phyloP scores from a whole-genome alignment of 2,113 vertebrate species.

The Xenopus laevis region DNA sequence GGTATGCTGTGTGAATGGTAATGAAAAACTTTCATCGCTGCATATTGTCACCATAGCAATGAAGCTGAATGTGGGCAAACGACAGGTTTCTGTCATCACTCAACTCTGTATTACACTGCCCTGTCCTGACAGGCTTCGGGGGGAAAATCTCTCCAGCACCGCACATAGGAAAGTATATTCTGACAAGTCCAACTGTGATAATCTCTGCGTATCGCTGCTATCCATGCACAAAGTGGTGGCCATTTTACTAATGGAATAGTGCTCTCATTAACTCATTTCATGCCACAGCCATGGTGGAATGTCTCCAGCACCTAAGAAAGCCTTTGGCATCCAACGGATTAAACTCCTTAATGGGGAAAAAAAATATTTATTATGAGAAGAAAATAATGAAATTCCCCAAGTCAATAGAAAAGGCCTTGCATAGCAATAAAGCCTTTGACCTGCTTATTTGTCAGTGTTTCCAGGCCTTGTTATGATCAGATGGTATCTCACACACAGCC shows the following conservation, averaged over 20 bases:
- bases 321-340: not conserved
- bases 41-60: conserved; percentile 54
- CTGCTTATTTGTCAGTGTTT: conserved; percentile 14
- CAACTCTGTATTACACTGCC: conserved; percentile 33
- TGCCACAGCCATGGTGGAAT: not conserved
- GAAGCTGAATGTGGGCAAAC: conserved; percentile 40
- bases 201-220: conserved; percentile 36
- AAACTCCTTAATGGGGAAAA: not conserved
- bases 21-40: conserved; percentile 37
- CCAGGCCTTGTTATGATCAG: conserved; percentile 17
- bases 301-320: not conserved
- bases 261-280: not conserved
- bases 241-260: not conserved
- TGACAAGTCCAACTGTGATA: conserved; percentile 43
- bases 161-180: conserved; percentile 11
- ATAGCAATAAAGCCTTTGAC: conserved; percentile 24
- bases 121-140: conserved; percentile 52
- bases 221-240: not conserved
- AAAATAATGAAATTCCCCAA: not conserved
- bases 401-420: conserved; percentile 2
- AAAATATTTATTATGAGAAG: not conserved
- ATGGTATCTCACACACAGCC: conserved; percentile 20
- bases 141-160: conserved; percentile 39
- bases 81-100: conserved; percentile 53
- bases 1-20: conserved; percentile 30